Base-by-base conservation (phyloP, 2,113 vertebrate genomes). In the Oenanthe oenanthe region DNA sequence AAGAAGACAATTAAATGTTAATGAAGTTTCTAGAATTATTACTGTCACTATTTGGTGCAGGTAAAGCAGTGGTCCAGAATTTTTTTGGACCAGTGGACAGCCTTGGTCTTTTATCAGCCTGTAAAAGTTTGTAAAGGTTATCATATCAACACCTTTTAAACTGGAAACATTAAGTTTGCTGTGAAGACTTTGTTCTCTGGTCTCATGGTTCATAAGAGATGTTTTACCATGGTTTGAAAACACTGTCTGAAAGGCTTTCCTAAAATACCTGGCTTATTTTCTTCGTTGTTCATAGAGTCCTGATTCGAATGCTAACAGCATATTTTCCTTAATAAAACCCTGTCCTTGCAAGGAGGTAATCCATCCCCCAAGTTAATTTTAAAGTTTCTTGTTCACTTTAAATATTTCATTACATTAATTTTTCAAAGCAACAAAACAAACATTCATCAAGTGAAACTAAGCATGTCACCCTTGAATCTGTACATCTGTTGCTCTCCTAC, bases 341-440 rank as follows among this genome's bases (percentile, higher is more conserved):
- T 26, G 56, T 84, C 82, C 65, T 91, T 86, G 48, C 70, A 96
- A 91, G 92, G 88, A 95, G 96, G 89, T 61, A 91, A 95, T 87
- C 81, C 50, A 85, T 93, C 67, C 92, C 84, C n/a, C 63, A 93
- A 96, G 92, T 98, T 96, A 97, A 94, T 97, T 97, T 97, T 91
- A 95, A 97, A 96, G 92, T 95, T 97, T 81, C 92, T 96, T 96
- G 93, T 97, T 97, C 97, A 87, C 96, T 96, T 98, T 98, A 97
- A 98, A 98, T 98, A 98, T 98, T 98, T 98, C 88, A 98, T 98
- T 94, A 88, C 95, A 97, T 98, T 98, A 98, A 98, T 97, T 97
- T 98, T 98, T 98, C 97, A 98, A 92, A 97, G 89, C 95, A 97
- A 97, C 95, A 97, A 98, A 98, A 98, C 96, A 98, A 98, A 98